Base-by-base conservation (phyloP, 2,113 vertebrate species). In the Brachypodius melanocephalos region DNA sequence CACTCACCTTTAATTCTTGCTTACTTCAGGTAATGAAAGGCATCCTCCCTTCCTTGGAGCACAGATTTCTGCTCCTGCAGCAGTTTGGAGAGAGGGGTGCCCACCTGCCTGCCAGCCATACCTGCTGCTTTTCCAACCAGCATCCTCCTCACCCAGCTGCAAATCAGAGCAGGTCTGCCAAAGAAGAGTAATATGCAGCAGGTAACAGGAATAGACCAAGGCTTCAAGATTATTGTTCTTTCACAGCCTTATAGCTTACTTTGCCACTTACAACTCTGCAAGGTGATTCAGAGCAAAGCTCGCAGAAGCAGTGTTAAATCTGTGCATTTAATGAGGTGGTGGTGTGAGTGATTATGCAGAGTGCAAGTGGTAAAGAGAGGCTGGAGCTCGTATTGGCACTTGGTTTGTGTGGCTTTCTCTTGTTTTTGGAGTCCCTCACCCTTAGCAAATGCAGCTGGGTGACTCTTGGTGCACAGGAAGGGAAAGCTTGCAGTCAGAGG, bases 271-370 rank as follows among this genome's bases (percentile, higher is more conserved):
- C 28, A 45, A 9, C 29, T 80, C 46, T 55, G 26, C n/a, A 61
- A 73, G 83, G 48, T 62, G 45, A 36, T 84, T 89, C 67, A 83
- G 65, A 91, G 57, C 0, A 4, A 69, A 93, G 24, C 13, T 76
- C 0, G 0, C 26, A 48, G 54, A 29, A 84, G 43, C 2, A 46
- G 36, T 17, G 71, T 45, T 61, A 76, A 83, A 17, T 68, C 25
- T 29, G 38, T 62, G 32, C 46, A 19, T 84, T 89, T 73, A 54
- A 58, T 32, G 45, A 40, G 43, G 25, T 49, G 25, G 10, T 25
- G 49, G n/a, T 74, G 38, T 0, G 0, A 76, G 48, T 13, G 31
- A 26, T 54, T 79, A 61, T 10, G 6, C 3, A 32, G n/a, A 13
- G 13, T 58, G 22, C 36, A 71, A 40, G 14, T 42, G 36, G 21